A percentile compares a stretch with the other conserved stretches of the same genome.
Conservation (phyloP, 2,888 invertebrate genomes). For the Cetonia aurata region DNA sequence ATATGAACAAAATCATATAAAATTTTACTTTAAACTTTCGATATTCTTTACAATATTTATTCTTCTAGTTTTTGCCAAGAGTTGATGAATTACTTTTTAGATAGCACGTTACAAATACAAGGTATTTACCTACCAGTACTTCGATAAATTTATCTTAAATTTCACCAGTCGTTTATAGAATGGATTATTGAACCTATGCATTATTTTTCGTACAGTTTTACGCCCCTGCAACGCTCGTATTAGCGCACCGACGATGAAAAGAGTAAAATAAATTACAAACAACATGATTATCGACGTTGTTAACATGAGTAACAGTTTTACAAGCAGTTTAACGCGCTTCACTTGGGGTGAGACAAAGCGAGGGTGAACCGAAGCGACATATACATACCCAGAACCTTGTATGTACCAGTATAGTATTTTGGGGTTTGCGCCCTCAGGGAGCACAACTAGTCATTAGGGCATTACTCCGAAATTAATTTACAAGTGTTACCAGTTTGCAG, state of each 20-base stretch:
- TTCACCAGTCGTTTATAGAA: background rate
- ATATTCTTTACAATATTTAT: no score
- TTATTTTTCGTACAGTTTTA: background rate
- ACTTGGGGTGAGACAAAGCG: slow-evolving; percentile 39
- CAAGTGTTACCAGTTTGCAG: slow-evolving; percentile 53
- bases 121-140: no score
- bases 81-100: no score
- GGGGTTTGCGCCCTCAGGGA: slow-evolving; percentile 54
- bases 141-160: background rate
- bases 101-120: no score
- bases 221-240: slow-evolving; percentile 3
- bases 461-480: slow-evolving; percentile 65
- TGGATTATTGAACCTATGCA: background rate
- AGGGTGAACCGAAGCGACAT: slow-evolving; percentile 42
- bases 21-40: no score
- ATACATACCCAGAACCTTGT: slow-evolving; percentile 49
- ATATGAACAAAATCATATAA: no score
- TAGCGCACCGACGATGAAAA: background rate
- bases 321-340: slow-evolving; percentile 45
- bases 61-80: no score
- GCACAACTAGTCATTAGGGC: slow-evolving; percentile 64
- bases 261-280: slow-evolving; percentile 47
- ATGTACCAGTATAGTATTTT: slow-evolving; percentile 48
- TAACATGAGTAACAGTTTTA: slow-evolving; percentile 48
- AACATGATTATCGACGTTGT: slow-evolving; percentile 47